Percentiles rank a stretch among this genome's conserved stretches.
Conservation (phyloP, 2,888 invertebrate species). For the Andrena marginata region DNA sequence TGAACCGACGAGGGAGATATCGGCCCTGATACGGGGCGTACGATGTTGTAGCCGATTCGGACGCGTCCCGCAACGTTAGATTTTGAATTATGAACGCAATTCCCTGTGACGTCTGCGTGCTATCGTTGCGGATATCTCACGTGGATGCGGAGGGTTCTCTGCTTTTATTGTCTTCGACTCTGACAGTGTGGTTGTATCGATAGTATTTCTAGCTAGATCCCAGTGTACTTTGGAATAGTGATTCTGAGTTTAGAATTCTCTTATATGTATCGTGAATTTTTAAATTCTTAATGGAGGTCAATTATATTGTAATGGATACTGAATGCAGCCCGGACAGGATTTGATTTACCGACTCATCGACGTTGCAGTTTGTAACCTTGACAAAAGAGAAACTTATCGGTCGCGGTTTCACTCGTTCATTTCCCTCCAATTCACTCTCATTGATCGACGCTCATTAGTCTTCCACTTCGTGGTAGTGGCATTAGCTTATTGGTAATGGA, state of each 20-base stretch:
- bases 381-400: slow-evolving; percentile 7
- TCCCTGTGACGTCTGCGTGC: too few species aligned
- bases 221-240: background rate
- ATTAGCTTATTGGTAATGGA: slow-evolving; percentile 9
- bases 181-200: too few species aligned
- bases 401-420: slow-evolving; percentile 1
- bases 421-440: background rate
- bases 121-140: too few species aligned
- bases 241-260: background rate
- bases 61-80: too few species aligned
- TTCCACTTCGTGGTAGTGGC: background rate
- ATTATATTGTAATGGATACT: background rate
- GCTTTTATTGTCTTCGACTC: too few species aligned
- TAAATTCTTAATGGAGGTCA: background rate
- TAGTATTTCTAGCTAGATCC: too few species aligned
- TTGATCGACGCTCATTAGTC: slow-evolving; percentile 7
- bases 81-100: too few species aligned
- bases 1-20: background rate
- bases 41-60: too few species aligned
- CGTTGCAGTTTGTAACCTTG: background rate
- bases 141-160: too few species aligned
- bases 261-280: background rate
- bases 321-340: background rate
- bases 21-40: background rate
- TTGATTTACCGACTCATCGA: slow-evolving; percentile 12